These are phyloP conservation scores for Prionailurus viverrinus DNA, from an alignment of 2,113 vertebrate species.

Conservation along the genomic window DNA sequence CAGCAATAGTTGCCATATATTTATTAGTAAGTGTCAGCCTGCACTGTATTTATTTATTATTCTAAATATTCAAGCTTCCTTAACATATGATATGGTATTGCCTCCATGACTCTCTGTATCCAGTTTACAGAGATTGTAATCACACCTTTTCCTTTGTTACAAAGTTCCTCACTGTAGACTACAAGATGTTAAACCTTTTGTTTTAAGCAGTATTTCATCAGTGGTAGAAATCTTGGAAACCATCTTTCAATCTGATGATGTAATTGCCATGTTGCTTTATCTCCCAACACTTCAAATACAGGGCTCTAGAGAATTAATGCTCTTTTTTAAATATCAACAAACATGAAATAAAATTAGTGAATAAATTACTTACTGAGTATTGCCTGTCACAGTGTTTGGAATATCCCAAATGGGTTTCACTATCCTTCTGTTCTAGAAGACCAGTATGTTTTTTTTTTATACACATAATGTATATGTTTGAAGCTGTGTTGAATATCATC, in stretches of 20 bases:
- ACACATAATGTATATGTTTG: not conserved
- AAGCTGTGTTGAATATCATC: not conserved
- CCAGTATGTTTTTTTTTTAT: not conserved
- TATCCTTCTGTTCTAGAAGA: not conserved
- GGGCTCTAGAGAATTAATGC: not conserved
- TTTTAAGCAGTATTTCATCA: not conserved
- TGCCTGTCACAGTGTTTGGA: not conserved
- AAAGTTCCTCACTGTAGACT: not conserved
- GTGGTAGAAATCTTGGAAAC: not conserved
- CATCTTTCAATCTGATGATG: not conserved
- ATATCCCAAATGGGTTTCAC: not conserved
- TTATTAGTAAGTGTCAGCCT: not conserved
- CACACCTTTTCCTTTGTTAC: not conserved
- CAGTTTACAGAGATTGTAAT: not conserved
- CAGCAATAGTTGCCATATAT: not conserved
- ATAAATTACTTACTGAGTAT: not conserved
- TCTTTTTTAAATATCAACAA: slow-evolving; percentile 1
- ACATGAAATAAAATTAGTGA: not conserved
- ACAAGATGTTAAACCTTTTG: not conserved
- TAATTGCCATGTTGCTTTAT: not conserved
- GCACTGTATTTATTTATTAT: not conserved
- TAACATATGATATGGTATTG: not conserved
- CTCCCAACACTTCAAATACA: not conserved
- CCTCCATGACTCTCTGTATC: not conserved
- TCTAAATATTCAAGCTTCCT: slow-evolving; percentile 6